Evolutionary conservation across 2,888 invertebrate genomes (phyloP), one percentile per base, ranked within the genome.

Genomic region (Micoletzkya japonica): DNA sequence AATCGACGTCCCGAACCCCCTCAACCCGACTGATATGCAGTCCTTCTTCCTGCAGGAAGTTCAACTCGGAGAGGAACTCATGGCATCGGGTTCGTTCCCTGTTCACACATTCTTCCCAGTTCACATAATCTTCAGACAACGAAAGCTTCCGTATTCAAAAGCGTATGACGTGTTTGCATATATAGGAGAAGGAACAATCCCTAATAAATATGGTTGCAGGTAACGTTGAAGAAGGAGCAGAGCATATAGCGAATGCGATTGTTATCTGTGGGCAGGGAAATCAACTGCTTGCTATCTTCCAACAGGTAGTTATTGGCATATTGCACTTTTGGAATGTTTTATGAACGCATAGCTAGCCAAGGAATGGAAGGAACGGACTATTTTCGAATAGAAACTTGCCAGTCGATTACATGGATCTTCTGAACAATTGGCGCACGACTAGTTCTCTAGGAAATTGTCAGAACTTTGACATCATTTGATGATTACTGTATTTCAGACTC

Each of bases 181-280:
- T 2, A 57, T 1, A 57, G 30, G 10, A 10, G 7, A 2, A 2
- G 20, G 10, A 39, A 39, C 7, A 10, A 32, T 4, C 20, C 20
- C 30, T 20, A 57, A 3, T 28, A 30, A 56, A 24, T n/a, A 2
- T 39, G 20, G 36, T n/a, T 79, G 50, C 77, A 87, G 87, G 87
- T 76, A 86, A 87, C 69, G 78, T 87, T 34, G 87, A 95, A 77
- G 91, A 90, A 58, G 97, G 95, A 49, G 93, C 96, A 64, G 94
- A 95, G 86, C 97, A 97, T 88, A 90, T 98, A 78, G 93, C 93
- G 56, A 95, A 94, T 87, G 97, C 97, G 10, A 93, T 98, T n/a
- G 92, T 94, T 3, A 93, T 97, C 34, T 97, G 97, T 86, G 95
- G 95, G 7, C 68, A 68, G 54, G 68, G 68, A 57, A 58, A 92